A percentile compares a stretch with the other conserved stretches of the same genome.
phyloP scores from a whole-genome alignment of 1,140 invertebrate genomes.

The Lordiphosa stackelbergi region DNA sequence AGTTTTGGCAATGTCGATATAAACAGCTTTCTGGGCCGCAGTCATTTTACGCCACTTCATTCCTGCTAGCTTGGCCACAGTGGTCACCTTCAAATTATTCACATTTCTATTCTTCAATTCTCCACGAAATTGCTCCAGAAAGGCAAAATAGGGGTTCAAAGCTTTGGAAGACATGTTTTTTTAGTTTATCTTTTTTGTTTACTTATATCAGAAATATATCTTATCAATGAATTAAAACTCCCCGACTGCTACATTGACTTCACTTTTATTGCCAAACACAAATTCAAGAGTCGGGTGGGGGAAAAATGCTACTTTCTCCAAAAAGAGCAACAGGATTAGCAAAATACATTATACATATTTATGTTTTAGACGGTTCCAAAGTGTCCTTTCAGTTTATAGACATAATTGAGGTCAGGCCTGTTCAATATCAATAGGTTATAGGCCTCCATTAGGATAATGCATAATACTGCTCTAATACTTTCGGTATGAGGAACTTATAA shows the following conservation, averaged over 20 bases:
- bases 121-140: conserved; percentile 27
- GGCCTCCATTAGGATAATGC: conserved; percentile 29
- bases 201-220: too few species aligned
- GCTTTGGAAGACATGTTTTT: too few species aligned
- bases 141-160: conserved; percentile 40
- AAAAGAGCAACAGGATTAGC: conserved; percentile 67
- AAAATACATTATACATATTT: conserved; percentile 64
- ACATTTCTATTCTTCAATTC: conserved; percentile 17
- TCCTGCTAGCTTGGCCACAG: conserved; percentile 15
- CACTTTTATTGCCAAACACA: not conserved
- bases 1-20: conserved; percentile 11
- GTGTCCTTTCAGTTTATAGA: conserved; percentile 64
- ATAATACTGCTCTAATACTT: conserved; percentile 47
- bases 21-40: conserved; percentile 19
- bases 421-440: conserved; percentile 50
- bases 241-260: conserved; percentile 18
- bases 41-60: conserved; percentile 44
- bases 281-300: too few species aligned
- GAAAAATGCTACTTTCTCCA: conserved; percentile 46
- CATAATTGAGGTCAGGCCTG: conserved; percentile 69
- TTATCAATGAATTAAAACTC: too few species aligned
- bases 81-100: conserved; percentile 10
- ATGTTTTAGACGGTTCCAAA: conserved; percentile 55
- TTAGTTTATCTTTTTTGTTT: too few species aligned
- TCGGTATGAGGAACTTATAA: conserved; percentile 79